phyloP scores from a whole-genome alignment of 1,140 invertebrate species.

The Ericerus pela region DNA sequence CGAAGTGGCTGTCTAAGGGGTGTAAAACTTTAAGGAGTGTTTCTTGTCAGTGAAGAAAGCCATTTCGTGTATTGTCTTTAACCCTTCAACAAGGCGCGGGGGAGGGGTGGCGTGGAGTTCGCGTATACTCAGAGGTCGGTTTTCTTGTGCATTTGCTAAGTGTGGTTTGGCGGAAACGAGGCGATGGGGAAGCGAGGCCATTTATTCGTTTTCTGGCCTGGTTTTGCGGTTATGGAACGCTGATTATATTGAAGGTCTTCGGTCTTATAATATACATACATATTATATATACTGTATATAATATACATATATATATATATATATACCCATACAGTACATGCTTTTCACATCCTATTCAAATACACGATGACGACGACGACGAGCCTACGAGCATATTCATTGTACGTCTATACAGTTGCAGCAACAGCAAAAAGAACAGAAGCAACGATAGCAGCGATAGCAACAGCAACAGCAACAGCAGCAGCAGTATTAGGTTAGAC shows the following conservation, averaged over 20 bases:
- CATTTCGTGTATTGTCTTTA: slow-evolving; percentile 12
- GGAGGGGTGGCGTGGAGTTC: too few relatives aligned
- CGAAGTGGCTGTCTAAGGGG: neutral
- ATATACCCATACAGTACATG: too few relatives aligned
- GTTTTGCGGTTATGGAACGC: slow-evolving; percentile 11
- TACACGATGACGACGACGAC: neutral
- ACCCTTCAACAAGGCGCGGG: neutral
- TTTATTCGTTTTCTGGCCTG: slow-evolving; percentile 10
- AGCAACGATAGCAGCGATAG: too few relatives aligned
- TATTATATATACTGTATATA: too few relatives aligned
- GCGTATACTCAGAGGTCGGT: slow-evolving; percentile 6
- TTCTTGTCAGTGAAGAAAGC: slow-evolving; percentile 8
- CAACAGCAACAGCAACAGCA: too few relatives aligned
- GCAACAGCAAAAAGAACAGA: too few relatives aligned
- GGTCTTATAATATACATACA: too few relatives aligned
- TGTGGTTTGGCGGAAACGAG: too few relatives aligned
- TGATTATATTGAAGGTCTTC: slow-evolving; percentile 12
- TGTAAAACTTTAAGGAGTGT: slow-evolving; percentile 3
- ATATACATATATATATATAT: too few relatives aligned
- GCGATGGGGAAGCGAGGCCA: neutral
- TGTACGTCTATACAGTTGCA: too few relatives aligned
- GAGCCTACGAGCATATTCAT: neutral
- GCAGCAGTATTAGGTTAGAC: too few relatives aligned
- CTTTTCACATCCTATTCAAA: slow-evolving; percentile 7
- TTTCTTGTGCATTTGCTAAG: too few relatives aligned